Base-by-base conservation (phyloP, 2,797 vertebrate genomes). In the Bradypodion ventrale region DNA sequence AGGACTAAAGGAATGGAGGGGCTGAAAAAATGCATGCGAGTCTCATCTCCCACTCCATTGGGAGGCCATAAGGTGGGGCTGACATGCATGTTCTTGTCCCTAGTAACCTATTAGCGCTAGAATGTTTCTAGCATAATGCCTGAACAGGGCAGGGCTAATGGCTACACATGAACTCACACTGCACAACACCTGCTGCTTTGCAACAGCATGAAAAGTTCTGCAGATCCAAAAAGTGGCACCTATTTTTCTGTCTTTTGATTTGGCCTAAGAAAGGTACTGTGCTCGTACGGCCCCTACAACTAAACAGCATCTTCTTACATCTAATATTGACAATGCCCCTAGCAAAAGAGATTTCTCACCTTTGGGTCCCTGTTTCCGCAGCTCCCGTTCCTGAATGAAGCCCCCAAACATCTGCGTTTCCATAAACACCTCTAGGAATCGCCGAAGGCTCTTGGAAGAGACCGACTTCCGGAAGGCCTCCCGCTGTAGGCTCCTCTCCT, bases 381-480 rank as follows among this genome's bases (percentile, higher is more conserved):
- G 95, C 92, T 98, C 98, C 80, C 98, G 97, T 94, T 99, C 98
- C 95, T 99, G 98, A 93, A 98, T 96, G 92, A 99, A 99, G 87
- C 97, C 97, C 0, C 97, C 97, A 1, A 99, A 99, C 95, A 97
- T 99, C 95, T 99, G 98, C 0, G 98, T 99, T 94, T 99, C 98
- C 98, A 99, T 99, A 95, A 99, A 99, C 74, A 99, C 98, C 94
- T 99, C 98, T 93, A 99, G 95, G 94, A 99, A 99, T 60, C 97
- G 96, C 0, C 97, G 96, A 66, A 98, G 95, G 90, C 97, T 99
- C 94, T 99, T 99, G 83, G 98, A 99, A 9, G 97, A 98, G 92
- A 99, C 96, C 0, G 98, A 97, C 89, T 99, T 99, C 83, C 98
- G 97, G 93, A 99, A 99, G 76, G 98, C 96, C 59, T 99, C 98